phyloP scores from a whole-genome alignment of 2,888 invertebrate genomes.

The Lasioglossum leucozonium region DNA sequence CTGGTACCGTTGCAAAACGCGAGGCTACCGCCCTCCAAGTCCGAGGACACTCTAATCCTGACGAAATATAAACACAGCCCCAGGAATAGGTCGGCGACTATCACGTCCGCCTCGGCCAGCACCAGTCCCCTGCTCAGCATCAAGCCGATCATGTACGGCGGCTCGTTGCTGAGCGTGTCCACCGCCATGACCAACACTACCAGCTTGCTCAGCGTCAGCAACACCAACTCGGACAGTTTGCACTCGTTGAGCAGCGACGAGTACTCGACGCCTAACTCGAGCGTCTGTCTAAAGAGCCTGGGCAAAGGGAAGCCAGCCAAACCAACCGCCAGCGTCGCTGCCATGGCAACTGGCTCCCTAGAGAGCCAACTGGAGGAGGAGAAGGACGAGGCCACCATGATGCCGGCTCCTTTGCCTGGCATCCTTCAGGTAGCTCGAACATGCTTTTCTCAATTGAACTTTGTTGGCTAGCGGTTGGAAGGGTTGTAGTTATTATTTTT shows the following conservation, averaged over 20 bases:
- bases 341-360: conserved; percentile 77
- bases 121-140: conserved; percentile 90
- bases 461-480: neutral
- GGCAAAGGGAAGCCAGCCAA: conserved; percentile 72
- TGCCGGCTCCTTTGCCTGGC: conserved; percentile 85
- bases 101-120: conserved; percentile 88
- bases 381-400: conserved; percentile 79
- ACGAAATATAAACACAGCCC: conserved; percentile 84
- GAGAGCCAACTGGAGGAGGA: conserved; percentile 76
- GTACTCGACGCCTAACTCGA: conserved; percentile 74
- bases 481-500: neutral
- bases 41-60: conserved; percentile 90
- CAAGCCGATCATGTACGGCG: conserved; percentile 87
- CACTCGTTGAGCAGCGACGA: conserved; percentile 86
- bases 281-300: conserved; percentile 69
- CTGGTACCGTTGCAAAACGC: conserved; percentile 71
- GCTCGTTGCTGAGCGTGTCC: conserved; percentile 88
- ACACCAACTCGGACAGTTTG: conserved; percentile 86
- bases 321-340: conserved; percentile 82
- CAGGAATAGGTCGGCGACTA: conserved; percentile 86
- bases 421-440: conserved; percentile 87
- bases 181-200: conserved; percentile 84
- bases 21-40: conserved; percentile 91
- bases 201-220: conserved; percentile 77
- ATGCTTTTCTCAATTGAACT: neutral